phyloP scores from a whole-genome alignment of 2,888 invertebrate species.

The Kuschelorhynchus macadamiae region DNA sequence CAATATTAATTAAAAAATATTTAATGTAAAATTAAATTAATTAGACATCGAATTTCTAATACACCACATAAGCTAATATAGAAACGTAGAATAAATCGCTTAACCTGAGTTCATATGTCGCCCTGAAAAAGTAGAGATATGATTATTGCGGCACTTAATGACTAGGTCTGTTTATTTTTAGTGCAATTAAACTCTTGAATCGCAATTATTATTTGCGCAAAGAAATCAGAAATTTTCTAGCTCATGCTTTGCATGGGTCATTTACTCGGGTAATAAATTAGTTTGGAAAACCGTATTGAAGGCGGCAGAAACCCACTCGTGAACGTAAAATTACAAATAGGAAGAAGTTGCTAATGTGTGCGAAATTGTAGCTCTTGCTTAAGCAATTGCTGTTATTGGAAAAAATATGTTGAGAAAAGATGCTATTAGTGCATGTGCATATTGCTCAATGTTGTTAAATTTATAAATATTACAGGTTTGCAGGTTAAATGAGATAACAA shows the following conservation, averaged over 20 bases:
- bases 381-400: slow-evolving; percentile 18
- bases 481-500: too few relatives aligned
- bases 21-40: neutral
- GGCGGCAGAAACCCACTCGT: slow-evolving; percentile 6
- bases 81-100: too few relatives aligned
- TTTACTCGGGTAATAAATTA: slow-evolving; percentile 1
- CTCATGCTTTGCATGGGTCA: slow-evolving; percentile 8
- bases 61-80: too few relatives aligned
- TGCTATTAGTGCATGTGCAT: neutral
- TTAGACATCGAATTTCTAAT: too few relatives aligned
- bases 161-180: too few relatives aligned
- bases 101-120: too few relatives aligned
- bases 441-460: neutral
- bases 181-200: too few relatives aligned
- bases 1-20: neutral
- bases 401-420: neutral
- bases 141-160: too few relatives aligned
- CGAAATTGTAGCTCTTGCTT: slow-evolving; percentile 26
- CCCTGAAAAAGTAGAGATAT: too few relatives aligned
- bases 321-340: slow-evolving; percentile 26
- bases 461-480: too few relatives aligned
- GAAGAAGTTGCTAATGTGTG: slow-evolving; percentile 28
- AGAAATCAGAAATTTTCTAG: neutral
- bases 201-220: neutral
- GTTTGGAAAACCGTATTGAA: slow-evolving; percentile 2